Evolutionary conservation across 1,140 invertebrate genomes (phyloP), one percentile per base, ranked within the genome.

Genomic region (Heliconius eleuchia): DNA sequence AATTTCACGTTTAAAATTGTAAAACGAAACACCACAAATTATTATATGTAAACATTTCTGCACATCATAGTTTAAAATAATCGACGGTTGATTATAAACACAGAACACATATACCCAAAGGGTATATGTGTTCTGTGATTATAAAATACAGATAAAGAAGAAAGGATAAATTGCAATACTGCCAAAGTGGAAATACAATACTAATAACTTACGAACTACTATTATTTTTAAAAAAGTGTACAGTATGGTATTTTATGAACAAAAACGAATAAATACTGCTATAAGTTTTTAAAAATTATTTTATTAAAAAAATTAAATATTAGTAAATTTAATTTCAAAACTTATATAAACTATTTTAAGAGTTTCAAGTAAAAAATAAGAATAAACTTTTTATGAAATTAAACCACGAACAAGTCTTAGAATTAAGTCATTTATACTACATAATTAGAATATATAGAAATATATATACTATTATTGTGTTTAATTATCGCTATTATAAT

Each of bases 41-140:
- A 66, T 66, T 16, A 66, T 16, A 11, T 11, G 60, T 66, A 27
- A 27, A 66, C 60, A 27, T 72, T 72, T 42, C 23, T 72, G n/a
- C 73, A 74, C 50, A 80, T 39, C 46, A 80, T 71, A 66, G 66
- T 79, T 83, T 66, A 80, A 80, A 83, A 55, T 73, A 66, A 60
- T 77, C 37, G 39, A 76, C 77, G 50, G 78, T 79, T 77, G 55
- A 19, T 19, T 16, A 23, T 23, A 23, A 0, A 23, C 23, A 23
- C 23, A 23, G 23, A 23, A 23, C 23, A 23, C 23, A 23, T 23
- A 23, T 23, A 23, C 23, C 23, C 23, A 23, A 23, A 23, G 23
- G 23, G 23, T 23, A 23, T 23, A 23, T 23, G 23, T 23, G 23
- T 23, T 23, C 23, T 23, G 23, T 77, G 55, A 19, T 19, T 16